Base-by-base conservation (phyloP, 1,140 invertebrate genomes). In the Drosophila funebris region DNA sequence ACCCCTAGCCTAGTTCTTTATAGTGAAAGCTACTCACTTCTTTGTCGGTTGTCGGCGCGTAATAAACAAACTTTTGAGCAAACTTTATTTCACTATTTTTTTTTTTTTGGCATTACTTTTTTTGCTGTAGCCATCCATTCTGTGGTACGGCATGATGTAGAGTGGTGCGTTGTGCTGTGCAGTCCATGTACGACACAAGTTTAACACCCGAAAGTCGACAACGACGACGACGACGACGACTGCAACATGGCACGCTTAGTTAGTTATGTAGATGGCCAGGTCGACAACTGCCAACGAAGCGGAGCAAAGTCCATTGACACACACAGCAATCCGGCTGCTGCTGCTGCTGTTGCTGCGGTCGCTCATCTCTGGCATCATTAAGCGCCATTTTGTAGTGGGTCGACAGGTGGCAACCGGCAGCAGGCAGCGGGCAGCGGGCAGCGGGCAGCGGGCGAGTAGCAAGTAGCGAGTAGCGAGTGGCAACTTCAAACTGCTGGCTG, bases 51-150 rank as follows among this genome's bases (percentile, higher is more conserved):
- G 81, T 80, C 82, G 71, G 78, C 70, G 64, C 76, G 79, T 90
- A 88, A 88, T 90, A 90, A 90, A 88, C 88, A 90, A 90, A 90
- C 88, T 90, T 90, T 88, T 68, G 68, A 74, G 79, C 62, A 81
- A 90, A 90, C 48, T 90, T 90, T 88, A 83, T 69, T 90, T 72
- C 78, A 83, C 46, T 27, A 62, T 46, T 74, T 66, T 41, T 57
- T 74, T 46, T 74, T 66, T 41, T 57, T 74, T 29, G 31, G 46
- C 22, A 14, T 31, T 46, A 24, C 41, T 41, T 33, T 62, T 46
- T 6, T 61, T 14, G 11, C 16, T n/a, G 18, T 5, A 27, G 33
- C 29, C 16, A 54, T 52, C 22, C 37, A 1, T 52, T 46, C 58
- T 44, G 36, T 37, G 31, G 24, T 54, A 50, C n/a, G 0, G 36